phyloP scores from a whole-genome alignment of 2,797 vertebrate genomes.

The Hydrophis major region DNA sequence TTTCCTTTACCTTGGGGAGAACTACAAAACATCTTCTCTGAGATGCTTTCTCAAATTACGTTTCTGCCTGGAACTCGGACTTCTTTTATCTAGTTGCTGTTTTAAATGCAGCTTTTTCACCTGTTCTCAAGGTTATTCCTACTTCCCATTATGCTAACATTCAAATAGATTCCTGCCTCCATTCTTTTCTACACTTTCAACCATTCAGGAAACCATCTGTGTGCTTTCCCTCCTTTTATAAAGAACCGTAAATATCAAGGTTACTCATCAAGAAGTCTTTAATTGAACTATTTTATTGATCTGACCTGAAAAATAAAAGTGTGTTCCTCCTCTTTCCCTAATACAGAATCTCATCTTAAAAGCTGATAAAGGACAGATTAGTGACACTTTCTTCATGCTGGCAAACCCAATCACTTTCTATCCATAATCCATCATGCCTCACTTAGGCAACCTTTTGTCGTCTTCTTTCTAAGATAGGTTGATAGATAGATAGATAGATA shows the following conservation, averaged over 20 bases:
- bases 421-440: not conserved
- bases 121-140: not conserved
- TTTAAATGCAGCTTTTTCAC: not conserved
- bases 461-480: not conserved
- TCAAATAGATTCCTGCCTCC: too few species aligned
- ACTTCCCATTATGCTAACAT: not conserved
- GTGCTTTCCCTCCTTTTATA: not conserved
- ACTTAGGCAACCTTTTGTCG: not conserved
- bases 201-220: not conserved
- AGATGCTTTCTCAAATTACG: not conserved
- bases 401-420: too few species aligned
- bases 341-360: not conserved
- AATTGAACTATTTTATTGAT: not conserved
- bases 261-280: not conserved
- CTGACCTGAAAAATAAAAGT: not conserved
- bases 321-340: not conserved
- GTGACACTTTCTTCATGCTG: not conserved
- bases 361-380: not conserved
- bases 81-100: not conserved
- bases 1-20: not conserved
- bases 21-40: accelerated
- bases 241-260: not conserved
- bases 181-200: not conserved
- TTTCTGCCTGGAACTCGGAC: not conserved
- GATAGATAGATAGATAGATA: too few species aligned